Percentiles rank a stretch among this genome's conserved stretches.
Conservation (phyloP, 2,113 vertebrate species). For the Turnix velox region DNA sequence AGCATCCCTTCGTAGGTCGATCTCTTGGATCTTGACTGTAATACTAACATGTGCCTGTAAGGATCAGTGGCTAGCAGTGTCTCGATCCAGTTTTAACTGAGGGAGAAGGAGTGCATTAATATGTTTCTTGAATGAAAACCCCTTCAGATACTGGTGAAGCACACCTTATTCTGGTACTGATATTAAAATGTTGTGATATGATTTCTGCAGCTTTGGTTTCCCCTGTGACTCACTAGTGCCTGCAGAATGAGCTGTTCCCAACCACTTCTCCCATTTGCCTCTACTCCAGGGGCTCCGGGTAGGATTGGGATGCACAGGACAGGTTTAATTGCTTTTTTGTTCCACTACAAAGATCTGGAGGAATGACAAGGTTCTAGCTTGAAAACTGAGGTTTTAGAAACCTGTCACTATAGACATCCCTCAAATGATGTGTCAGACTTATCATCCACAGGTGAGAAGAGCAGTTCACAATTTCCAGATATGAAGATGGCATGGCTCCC, state of each 20-base stretch:
- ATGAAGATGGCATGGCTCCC: not conserved
- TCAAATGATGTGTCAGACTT: not conserved
- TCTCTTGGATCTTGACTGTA: not conserved
- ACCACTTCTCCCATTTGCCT: not conserved
- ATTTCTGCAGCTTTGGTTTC: not conserved
- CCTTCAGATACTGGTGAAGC: not conserved
- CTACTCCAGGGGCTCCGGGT: not conserved
- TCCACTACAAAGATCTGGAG: not conserved
- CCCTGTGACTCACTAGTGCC: not conserved
- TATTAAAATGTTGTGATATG: not conserved
- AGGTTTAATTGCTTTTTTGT: not conserved
- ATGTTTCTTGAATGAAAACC: not conserved
- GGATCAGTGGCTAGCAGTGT: not conserved
- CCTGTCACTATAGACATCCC: not conserved
- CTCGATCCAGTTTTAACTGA: not conserved
- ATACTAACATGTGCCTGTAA: not conserved
- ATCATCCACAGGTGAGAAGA: not conserved
- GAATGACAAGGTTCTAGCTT: not conserved
- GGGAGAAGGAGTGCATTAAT: rapidly evolving
- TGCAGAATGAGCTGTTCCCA: not conserved
- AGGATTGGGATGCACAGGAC: not conserved
- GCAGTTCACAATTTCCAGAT: not conserved
- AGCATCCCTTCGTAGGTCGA: not conserved
- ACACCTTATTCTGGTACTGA: not conserved
- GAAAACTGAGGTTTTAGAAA: not conserved